Base-by-base conservation (phyloP, 2,797 vertebrate genomes). In the Oophaga sylvatica region DNA sequence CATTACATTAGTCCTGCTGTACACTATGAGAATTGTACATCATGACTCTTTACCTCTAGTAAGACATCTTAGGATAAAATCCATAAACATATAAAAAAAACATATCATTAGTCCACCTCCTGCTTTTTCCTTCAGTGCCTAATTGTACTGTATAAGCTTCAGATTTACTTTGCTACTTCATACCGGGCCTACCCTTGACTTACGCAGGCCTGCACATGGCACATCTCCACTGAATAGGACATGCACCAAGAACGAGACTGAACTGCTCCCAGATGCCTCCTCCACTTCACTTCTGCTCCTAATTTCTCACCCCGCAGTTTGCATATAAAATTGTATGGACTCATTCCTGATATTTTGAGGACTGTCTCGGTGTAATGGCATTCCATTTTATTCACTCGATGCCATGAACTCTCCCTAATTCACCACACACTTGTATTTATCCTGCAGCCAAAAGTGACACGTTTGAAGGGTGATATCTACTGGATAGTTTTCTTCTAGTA, bases 231-330 rank as follows among this genome's bases (percentile, higher is more conserved):
- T 73, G 29, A 60, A 26, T 71, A 20, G 63, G 60, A 57, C 76
- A 75, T 77, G 41, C 26, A 60, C 35, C 31, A 79, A 45, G 41
- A 53, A 45, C 19, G 12, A 78, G 56, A 35, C 60, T 78, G 20
- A 59, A 73, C 67, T 68, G 57, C 19, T 79, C 53, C 75, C 17
- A 71, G 85, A 80, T 45, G n/a, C 57, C 73, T 75, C 71, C 41
- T 65, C 77, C 75, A 62, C 81, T 65, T 41, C 70, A 29, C 41
- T 67, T 59, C 22, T 60, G 26, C 71, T 35, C 62, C 41, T 48
- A 45, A 13, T 68, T 2, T 87, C 17, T 79, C 77, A 79, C 87
- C 67, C 81, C 31, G 41, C 77, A 75, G 41, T 19, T 85, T 71
- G 10, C 17, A 67, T 65, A 41, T 65, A 80, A 41, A 53, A 85